Conservation (phyloP, 2,797 vertebrate species). For the Sciurus vulgaris region DNA sequence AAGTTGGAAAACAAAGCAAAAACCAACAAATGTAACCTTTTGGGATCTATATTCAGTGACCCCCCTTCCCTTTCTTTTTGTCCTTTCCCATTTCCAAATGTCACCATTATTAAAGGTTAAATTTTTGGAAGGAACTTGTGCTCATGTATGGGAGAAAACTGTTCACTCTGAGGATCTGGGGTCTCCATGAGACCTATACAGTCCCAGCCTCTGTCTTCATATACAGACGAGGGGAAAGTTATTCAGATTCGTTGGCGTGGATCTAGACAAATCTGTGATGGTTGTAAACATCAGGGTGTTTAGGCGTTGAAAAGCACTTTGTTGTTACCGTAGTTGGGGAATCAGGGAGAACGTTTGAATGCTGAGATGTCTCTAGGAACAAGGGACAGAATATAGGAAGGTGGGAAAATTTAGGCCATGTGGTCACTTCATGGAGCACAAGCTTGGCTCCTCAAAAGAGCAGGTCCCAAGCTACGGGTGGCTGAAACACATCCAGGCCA, state of each 20-base stretch:
- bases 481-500: rapidly evolving
- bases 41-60: background rate
- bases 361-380: background rate
- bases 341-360: background rate
- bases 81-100: conserved; percentile 18
- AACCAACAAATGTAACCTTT: conserved; percentile 1
- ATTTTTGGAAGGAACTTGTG: background rate
- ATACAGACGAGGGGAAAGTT: background rate
- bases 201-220: too few species aligned
- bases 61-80: background rate
- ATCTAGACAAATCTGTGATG: background rate
- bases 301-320: background rate
- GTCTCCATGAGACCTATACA: background rate
- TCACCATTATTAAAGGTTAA: conserved; percentile 36
- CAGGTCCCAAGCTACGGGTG: background rate
- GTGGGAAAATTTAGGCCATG: background rate
- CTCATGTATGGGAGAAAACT: background rate
- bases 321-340: background rate
- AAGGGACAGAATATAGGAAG: background rate
- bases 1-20: conserved; percentile 33
- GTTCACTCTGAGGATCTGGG: background rate
- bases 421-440: background rate
- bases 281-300: background rate
- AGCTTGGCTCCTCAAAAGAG: background rate
- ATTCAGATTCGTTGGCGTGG: background rate